Conservation (phyloP, 2,888 invertebrate species). For the Dioctria rufipes region DNA sequence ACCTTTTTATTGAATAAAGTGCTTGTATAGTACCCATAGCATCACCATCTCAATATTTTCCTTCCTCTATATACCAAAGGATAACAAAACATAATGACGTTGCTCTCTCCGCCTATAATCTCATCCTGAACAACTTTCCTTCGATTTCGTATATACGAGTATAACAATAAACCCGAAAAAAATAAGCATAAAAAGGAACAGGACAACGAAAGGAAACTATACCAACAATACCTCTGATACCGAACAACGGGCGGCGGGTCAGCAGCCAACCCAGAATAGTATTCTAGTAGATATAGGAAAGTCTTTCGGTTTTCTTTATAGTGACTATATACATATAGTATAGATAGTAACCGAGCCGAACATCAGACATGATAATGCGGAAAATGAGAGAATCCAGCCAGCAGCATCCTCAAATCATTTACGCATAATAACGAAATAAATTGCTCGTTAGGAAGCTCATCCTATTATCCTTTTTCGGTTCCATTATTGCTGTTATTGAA, state of each 20-base stretch:
- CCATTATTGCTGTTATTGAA: slow-evolving; percentile 47
- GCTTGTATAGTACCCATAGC: slow-evolving; percentile 29
- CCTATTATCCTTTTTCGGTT: slow-evolving; percentile 56
- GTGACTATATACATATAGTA: too few species aligned
- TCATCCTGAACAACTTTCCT: slow-evolving; percentile 25
- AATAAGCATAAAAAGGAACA: slow-evolving; percentile 42
- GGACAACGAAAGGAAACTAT: slow-evolving; percentile 40
- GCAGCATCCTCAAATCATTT: slow-evolving; percentile 58
- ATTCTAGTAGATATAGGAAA: slow-evolving; percentile 2
- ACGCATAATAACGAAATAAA: slow-evolving; percentile 59
- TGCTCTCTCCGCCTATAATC: slow-evolving; percentile 52
- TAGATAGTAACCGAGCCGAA: slow-evolving; percentile 1
- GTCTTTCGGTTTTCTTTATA: background rate
- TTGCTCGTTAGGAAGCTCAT: slow-evolving; percentile 59
- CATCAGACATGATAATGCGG: slow-evolving; percentile 54
- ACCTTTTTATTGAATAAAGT: slow-evolving; percentile 54
- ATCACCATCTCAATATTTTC: slow-evolving; percentile 49
- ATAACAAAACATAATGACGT: slow-evolving; percentile 54
- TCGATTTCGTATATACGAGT: background rate
- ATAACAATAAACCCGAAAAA: slow-evolving; percentile 5
- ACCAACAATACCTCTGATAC: slow-evolving; percentile 16
- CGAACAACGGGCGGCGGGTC: background rate
- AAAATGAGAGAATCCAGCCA: slow-evolving; percentile 51
- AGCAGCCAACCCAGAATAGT: slow-evolving; percentile 17
- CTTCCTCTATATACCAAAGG: slow-evolving; percentile 44